These are phyloP conservation scores for Telmatochromis brachygnathus DNA, from an alignment of 2,113 vertebrate genomes.

Conservation along the genomic window DNA sequence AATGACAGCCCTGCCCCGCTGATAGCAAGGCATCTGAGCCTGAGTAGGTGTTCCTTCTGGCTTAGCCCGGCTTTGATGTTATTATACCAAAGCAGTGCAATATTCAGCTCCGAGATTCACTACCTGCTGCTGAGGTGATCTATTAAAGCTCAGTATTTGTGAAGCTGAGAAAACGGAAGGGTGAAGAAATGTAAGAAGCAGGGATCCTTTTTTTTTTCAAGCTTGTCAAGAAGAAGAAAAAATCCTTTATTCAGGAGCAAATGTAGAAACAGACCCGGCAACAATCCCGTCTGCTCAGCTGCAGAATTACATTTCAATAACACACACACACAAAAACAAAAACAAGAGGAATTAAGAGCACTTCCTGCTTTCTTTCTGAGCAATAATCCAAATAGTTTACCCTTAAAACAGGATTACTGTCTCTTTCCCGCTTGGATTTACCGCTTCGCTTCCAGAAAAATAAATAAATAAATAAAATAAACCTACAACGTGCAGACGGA, in stretches of 20 bases:
- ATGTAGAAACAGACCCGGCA: neutral
- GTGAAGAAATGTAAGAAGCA: neutral
- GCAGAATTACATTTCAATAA: conserved; percentile 19
- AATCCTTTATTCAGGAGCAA: conserved; percentile 2
- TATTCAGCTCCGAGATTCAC: conserved; percentile 29
- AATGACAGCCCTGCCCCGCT: conserved; percentile 49
- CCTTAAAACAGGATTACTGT: conserved; percentile 2
- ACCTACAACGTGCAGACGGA: neutral
- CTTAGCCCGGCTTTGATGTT: conserved; percentile 54
- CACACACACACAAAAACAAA: neutral
- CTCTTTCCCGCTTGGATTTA: neutral
- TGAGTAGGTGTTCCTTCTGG: conserved; percentile 45
- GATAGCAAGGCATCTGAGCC: conserved; percentile 38
- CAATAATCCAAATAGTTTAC: neutral
- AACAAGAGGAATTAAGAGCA: neutral
- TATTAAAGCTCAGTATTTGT: conserved; percentile 23
- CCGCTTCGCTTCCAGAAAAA: neutral
- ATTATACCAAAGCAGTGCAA: conserved; percentile 41
- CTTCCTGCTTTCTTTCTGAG: neutral
- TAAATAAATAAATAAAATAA: neutral
- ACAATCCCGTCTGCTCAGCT: neutral
- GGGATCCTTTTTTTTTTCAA: neutral
- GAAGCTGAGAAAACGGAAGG: conserved; percentile 23
- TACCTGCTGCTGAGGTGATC: conserved; percentile 35
- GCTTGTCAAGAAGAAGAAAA: neutral